Evolutionary conservation across 2,113 vertebrate species (phyloP), one percentile per base, ranked within the genome.

Genomic region (Smithornis capensis): DNA sequence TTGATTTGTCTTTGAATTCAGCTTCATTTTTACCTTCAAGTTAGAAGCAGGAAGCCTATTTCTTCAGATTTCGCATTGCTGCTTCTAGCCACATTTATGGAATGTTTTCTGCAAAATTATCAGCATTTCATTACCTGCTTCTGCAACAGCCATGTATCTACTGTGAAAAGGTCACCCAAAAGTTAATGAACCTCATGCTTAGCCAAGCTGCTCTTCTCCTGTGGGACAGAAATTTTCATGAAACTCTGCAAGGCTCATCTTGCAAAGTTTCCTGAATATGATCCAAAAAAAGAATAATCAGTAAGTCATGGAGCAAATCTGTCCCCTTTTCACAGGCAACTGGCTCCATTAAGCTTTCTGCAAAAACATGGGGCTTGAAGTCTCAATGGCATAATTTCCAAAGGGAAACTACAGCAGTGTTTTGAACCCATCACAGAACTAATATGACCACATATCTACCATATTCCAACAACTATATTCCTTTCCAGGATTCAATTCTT

Each of bases 171-270:
- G 94, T 96, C 93, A 95, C 83, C 9, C 80, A 92, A 93, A 96
- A 91, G 95, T 95, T 95, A 97, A 96, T 95, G 87, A 95, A 96
- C 88, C 87, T 91, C 88, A 70, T 50, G 82, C 83, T 91, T 91
- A 90, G 87, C 84, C 94, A 95, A 87, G 88, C 82, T 90, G 82
- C 55, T 95, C 70, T 84, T 87, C 87, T 89, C 84, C 70, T 3
- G 37, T 83, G 93, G 94, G 82, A 94, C 67, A 88, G 73, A 62
- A 88, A 85, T 96, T 91, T 83, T 93, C 75, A 83, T 57, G 71
- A 93, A 93, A 88, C 19, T 90, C 84, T 88, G 71, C 35, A 88
- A 91, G 84, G 59, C 45, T 94, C 89, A 87, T 95, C 84, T 90
- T 94, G 59, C 90, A 80, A 92, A 86, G 55, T 94, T 95, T 94